A percentile compares a stretch with the other conserved stretches of the same genome.
These are phyloP conservation scores for Zingel zingel DNA, from an alignment of 2,113 vertebrate genomes.

Conservation along the genomic window DNA sequence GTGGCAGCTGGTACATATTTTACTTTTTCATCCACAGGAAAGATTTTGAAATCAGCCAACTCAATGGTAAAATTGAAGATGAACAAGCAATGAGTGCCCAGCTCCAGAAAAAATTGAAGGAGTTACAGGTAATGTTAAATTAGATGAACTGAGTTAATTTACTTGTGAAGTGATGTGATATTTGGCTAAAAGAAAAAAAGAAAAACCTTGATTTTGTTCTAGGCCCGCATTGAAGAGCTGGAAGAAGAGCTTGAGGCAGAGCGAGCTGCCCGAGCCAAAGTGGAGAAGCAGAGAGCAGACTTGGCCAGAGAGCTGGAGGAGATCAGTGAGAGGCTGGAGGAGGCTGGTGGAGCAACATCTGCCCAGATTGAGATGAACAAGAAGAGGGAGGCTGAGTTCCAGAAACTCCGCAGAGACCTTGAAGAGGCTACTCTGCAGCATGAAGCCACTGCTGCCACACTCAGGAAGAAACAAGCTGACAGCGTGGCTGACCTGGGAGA, in stretches of 20 bases:
- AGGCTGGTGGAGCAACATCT: slow-evolving; percentile 84
- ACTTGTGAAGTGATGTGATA: too few species aligned
- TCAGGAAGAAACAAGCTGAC: slow-evolving; percentile 85
- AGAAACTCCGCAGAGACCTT: slow-evolving; percentile 84
- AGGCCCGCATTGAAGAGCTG: slow-evolving; percentile 82
- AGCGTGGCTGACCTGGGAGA: slow-evolving; percentile 83
- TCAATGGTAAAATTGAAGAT: slow-evolving; percentile 72
- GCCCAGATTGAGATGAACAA: slow-evolving; percentile 87
- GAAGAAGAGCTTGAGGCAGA: slow-evolving; percentile 83
- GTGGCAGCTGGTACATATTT: neutral
- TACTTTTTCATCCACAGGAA: slow-evolving; percentile 62
- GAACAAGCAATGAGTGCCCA: slow-evolving; percentile 68
- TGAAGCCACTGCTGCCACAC: slow-evolving; percentile 81
- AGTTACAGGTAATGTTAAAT: slow-evolving; percentile 67
- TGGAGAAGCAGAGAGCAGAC: slow-evolving; percentile 86
- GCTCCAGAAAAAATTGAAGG: slow-evolving; percentile 79
- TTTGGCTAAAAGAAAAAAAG: too few species aligned
- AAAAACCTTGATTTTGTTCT: neutral
- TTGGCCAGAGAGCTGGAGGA: slow-evolving; percentile 85
- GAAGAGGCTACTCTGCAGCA: slow-evolving; percentile 86
- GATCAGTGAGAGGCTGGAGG: slow-evolving; percentile 86
- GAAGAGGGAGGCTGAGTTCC: slow-evolving; percentile 85
- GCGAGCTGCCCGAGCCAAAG: slow-evolving; percentile 84
- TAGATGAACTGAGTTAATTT: too few species aligned
- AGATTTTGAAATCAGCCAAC: slow-evolving; percentile 77